Conservation (phyloP, 2,888 invertebrate species). For the Dusona sp. region DNA sequence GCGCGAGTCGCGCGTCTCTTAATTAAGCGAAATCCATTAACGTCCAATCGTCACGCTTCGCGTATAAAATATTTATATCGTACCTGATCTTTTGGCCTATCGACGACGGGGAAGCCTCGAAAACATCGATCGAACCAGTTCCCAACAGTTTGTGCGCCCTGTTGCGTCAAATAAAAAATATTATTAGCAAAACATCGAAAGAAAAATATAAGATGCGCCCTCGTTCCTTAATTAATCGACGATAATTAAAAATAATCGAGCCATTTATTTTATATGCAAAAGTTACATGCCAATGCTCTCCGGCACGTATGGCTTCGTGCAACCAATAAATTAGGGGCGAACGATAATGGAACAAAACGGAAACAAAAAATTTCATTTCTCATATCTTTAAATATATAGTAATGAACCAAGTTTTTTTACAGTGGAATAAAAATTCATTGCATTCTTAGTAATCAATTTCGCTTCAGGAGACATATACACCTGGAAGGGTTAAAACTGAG, state of each 20-base stretch:
- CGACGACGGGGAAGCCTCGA: constrained; percentile 35
- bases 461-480: too few relatives aligned
- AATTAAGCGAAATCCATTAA: constrained; percentile 43
- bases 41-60: constrained; percentile 26
- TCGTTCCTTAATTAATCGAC: constrained; percentile 45
- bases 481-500: neutral
- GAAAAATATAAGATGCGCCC: neutral
- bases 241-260: constrained; percentile 47
- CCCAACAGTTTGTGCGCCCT: constrained; percentile 42
- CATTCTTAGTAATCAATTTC: too few relatives aligned
- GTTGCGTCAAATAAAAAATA: neutral
- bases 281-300: neutral
- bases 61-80: constrained; percentile 36
- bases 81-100: constrained; percentile 51
- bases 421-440: neutral
- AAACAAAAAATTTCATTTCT: neutral
- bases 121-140: constrained; percentile 44
- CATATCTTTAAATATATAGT: constrained; percentile 2
- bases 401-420: neutral
- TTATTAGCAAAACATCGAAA: neutral
- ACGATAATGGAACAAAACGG: neutral
- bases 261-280: constrained; percentile 8
- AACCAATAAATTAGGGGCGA: constrained; percentile 5
- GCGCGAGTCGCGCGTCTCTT: constrained; percentile 16
- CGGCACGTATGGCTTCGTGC: neutral